phyloP scores from a whole-genome alignment of 2,888 invertebrate genomes.

The Myathropa florea region DNA sequence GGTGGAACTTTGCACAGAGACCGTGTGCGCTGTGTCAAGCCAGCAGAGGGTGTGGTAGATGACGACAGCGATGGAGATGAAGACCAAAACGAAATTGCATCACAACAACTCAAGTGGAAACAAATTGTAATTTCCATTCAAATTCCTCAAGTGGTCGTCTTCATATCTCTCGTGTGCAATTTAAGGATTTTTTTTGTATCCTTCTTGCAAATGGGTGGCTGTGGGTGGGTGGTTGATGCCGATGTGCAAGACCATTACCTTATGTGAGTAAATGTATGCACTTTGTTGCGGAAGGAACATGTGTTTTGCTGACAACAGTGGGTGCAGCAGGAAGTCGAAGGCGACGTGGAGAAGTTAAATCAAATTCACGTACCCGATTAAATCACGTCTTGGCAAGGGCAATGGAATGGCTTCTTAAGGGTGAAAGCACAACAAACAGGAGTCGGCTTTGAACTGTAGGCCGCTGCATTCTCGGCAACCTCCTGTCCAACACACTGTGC shows the following conservation, averaged over 20 bases:
- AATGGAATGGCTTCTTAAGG: too few relatives aligned
- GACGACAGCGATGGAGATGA: neutral
- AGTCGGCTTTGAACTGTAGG: too few relatives aligned
- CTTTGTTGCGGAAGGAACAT: neutral
- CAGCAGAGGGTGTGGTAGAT: neutral
- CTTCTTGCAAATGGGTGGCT: neutral
- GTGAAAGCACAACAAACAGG: too few relatives aligned
- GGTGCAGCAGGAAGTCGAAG: too few relatives aligned
- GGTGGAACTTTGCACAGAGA: neutral
- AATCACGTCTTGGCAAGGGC: too few relatives aligned
- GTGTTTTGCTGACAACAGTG: neutral
- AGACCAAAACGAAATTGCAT: constrained; percentile 36
- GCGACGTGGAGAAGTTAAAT: too few relatives aligned
- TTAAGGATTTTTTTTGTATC: neutral
- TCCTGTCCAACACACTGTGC: constrained; percentile 17
- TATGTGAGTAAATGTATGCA: neutral
- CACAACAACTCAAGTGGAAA: constrained; percentile 48
- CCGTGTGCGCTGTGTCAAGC: neutral
- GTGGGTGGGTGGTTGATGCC: neutral
- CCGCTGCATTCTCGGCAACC: neutral
- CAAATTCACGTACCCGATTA: too few relatives aligned
- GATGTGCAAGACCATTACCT: neutral
- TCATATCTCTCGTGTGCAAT: neutral
- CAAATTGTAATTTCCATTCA: constrained; percentile 66
- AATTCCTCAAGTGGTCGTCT: constrained; percentile 57